Evolutionary conservation across 2,113 vertebrate species (phyloP), one percentile per base, ranked within the genome.

Genomic region (Bagarius yarrelli): DNA sequence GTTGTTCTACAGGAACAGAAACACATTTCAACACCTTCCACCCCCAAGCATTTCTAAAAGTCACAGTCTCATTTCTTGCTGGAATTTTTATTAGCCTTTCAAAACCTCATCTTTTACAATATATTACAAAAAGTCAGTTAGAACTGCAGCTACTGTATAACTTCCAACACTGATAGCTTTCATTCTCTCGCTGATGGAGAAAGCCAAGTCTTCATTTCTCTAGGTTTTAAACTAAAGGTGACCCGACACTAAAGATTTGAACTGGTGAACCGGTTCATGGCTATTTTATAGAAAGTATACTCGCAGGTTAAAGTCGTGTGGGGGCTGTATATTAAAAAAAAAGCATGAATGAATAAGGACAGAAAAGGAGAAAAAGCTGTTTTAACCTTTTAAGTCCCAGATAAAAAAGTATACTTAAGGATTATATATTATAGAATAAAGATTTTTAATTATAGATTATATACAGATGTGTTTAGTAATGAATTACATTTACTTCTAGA

Each of bases 311-410:
- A 44, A 80, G 50, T 32, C 44, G 53, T 69, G 82, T 40, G 30
- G 16, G 47, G 53, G 70, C 11, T 23, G 71, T 6, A 25, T 52
- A 77, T 71, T 25, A 59, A 18, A 75, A 30, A 67, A 18, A 5
- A 36, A 40, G 27, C 19, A 84, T 52, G 56, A 81, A n/a, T 78
- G 25, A 81, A n/a, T 78, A 21, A 53, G 69, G 79, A 63, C 76
- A 55, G 53, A 57, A 59, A 50, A 69, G 73, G 15, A 57, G 63
- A 44, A 79, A 69, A 47, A 55, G 34, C 32, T 56, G 50, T n/a
- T n/a, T n/a, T n/a, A n/a, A n/a, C n/a, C n/a, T n/a, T n/a, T n/a
- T n/a, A n/a, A n/a, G n/a, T n/a, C n/a, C n/a, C n/a, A n/a, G n/a
- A n/a, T n/a, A n/a, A n/a, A n/a, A n/a, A n/a, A n/a, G n/a, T n/a